Conservation (phyloP, 2,888 invertebrate genomes). For the Hypselothyrea guttata region DNA sequence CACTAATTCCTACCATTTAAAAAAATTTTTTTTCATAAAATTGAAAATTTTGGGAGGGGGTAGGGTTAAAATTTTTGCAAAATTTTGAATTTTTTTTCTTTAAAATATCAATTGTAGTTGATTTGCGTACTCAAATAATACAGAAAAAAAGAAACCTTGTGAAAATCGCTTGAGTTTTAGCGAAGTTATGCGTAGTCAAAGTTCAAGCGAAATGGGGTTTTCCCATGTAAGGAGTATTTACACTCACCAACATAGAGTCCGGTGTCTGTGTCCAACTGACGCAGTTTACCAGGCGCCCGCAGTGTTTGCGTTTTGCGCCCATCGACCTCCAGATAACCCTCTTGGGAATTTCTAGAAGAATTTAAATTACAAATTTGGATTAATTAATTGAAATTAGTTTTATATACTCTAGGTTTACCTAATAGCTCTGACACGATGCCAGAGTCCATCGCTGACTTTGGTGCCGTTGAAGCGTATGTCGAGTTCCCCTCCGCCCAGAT, state of each 20-base stretch:
- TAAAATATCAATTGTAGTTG: too few relatives aligned
- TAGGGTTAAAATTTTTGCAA: too few relatives aligned
- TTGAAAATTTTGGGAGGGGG: too few relatives aligned
- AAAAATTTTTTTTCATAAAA: too few relatives aligned
- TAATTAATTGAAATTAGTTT: background rate
- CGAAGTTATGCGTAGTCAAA: too few relatives aligned
- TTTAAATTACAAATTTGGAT: too few relatives aligned
- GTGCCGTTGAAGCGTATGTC: conserved; percentile 92
- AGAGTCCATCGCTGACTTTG: conserved; percentile 92
- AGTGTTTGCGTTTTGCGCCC: conserved; percentile 91
- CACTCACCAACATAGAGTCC: conserved; percentile 93
- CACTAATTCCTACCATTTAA: too few relatives aligned
- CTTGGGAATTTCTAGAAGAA: conserved; percentile 90
- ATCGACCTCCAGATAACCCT: conserved; percentile 94
- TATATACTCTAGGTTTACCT: conserved; percentile 83
- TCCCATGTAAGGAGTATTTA: background rate
- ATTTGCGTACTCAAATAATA: too few relatives aligned
- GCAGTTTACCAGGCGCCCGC: conserved; percentile 92
- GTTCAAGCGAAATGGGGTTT: too few relatives aligned
- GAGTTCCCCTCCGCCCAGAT: conserved; percentile 93
- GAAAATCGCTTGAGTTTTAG: too few relatives aligned
- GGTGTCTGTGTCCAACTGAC: conserved; percentile 92
- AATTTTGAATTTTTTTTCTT: too few relatives aligned
- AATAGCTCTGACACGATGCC: conserved; percentile 90
- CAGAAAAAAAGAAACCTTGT: too few relatives aligned